Base-by-base conservation (phyloP, 92 coral and sea anemone genomes). In the Phenganax subtilis region DNA sequence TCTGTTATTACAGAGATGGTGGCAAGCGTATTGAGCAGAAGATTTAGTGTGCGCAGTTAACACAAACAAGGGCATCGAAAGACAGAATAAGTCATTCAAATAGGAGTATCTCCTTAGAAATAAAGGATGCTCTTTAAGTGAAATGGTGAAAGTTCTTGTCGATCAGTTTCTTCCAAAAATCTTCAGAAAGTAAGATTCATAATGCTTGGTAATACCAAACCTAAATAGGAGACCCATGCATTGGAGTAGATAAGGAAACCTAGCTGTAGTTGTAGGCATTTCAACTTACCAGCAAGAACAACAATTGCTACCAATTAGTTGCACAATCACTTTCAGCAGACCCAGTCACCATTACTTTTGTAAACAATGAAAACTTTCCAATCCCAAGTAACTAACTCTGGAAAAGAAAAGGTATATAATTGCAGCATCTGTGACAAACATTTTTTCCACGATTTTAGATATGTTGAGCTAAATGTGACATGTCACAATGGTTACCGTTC, bases 51-150 rank as follows among this genome's bases (percentile, higher is more conserved):
- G 71, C 14, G 87, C 90, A 10, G 90, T 87, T 0, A 56, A 87
- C 60, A 87, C 90, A 7, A 87, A 84, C 82, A 87, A 84, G 14
- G 85, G 87, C 6, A 84, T 87, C 25, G 89, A 86, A 31, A 51
- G 83, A 9, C 90, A 87, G 63, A 87, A 87, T 15, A 84, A 78
- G 76, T 15, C 84, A 3, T 69, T 87, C 17, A 87, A 87, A 20
- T 87, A 71, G 20, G 62, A 87, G 72, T 84, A 84, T 64, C 85
- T 87, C 10, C 55, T 54, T 16, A 87, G 86, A 11, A 71, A 68
- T 60, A 71, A 51, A 71, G 71, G 72, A 29, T 85, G 85, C 70
- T 14, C 75, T 31, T 75, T 85, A 17, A 85, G 81, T 72, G 88
- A 85, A 71, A 74, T 86, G 86, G 66, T 86, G 15, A 81, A 64